A percentile compares a stretch with the other conserved stretches of the same genome.
phyloP scores from a whole-genome alignment of 1,140 invertebrate genomes.

The Aethina tumida region DNA sequence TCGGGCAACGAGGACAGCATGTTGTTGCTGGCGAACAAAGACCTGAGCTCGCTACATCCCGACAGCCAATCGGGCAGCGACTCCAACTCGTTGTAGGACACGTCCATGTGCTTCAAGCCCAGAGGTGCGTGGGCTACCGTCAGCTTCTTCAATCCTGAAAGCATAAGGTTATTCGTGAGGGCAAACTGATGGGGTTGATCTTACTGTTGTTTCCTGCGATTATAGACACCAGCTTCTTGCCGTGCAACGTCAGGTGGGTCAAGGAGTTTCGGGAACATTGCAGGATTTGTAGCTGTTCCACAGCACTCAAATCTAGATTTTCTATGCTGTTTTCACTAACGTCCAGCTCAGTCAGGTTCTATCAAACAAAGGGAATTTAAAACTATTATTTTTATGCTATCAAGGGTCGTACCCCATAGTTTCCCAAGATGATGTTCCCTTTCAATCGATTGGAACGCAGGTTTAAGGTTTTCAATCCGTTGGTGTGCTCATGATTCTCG shows the following conservation, averaged over 20 bases:
- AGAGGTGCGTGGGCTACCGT: constrained; percentile 52
- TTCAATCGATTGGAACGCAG: constrained; percentile 64
- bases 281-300: constrained; percentile 56
- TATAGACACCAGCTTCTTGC: constrained; percentile 52
- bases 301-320: constrained; percentile 58
- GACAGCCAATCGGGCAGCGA: constrained; percentile 67
- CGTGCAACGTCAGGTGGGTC: constrained; percentile 57
- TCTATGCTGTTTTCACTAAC: constrained; percentile 72
- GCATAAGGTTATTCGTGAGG: constrained; percentile 14
- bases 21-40: constrained; percentile 67
- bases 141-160: constrained; percentile 56
- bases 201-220: constrained; percentile 68
- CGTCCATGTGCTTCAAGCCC: constrained; percentile 61
- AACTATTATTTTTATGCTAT: not conserved
- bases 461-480: constrained; percentile 54
- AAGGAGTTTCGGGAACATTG: constrained; percentile 63
- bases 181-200: constrained; percentile 20
- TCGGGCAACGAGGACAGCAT: constrained; percentile 56
- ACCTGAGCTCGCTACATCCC: constrained; percentile 59
- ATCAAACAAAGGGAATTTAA: constrained; percentile 25
- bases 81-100: constrained; percentile 67
- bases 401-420: constrained; percentile 62
- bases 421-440: constrained; percentile 72
- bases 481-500: constrained; percentile 14
- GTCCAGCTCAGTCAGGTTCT: constrained; percentile 63